Base-by-base conservation (phyloP, 2,797 vertebrate genomes). In the Oryzias sinensis region DNA sequence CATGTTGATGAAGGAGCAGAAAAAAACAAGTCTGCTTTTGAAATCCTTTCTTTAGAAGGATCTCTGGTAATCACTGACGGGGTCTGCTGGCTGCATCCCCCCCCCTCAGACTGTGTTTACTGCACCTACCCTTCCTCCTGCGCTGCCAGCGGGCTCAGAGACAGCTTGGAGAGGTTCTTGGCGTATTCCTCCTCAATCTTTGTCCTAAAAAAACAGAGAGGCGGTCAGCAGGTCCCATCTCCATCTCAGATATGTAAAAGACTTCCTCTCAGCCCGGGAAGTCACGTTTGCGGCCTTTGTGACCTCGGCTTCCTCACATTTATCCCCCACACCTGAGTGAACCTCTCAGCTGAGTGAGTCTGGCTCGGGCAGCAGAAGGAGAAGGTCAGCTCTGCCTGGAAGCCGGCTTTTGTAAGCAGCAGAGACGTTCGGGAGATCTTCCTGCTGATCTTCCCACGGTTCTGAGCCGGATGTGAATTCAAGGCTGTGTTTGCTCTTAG, bases 161-260 rank as follows among this genome's bases (percentile, higher is more conserved):
- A 99, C 66, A 99, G 91, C 84, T 99, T 99, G 67, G 97, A 95
- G 25, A 99, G 91, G 85, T 98, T 99, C 89, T 98, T 99, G 53
- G 97, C 95, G 37, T 99, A 99, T 70, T 99, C 97, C 66, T 99
- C 97, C 85, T 99, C 97, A 65, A 99, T 99, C 91, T 97, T 99
- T 92, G 98, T 98, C 90, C 97, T 98, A 87, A 59, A 77, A 80
- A 37, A 67, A 22, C 14, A 42, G 33, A 52, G 29, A 56, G 8
- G 29, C 60, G 51, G 22, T 45, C 7, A 24, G 27, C 0, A 0
- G 0, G 59, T 11, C 13, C 14, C 42, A 27, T 44, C 14, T 44
- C n/a, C 16, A 14, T 20, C 29, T 29, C 40, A n/a, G 18, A 41
- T 29, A 58, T 37, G 33, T 29, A 55, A 67, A 50, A 42, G 9